Conservation (phyloP, 2,797 vertebrate species). For the Tragopan temminckii region DNA sequence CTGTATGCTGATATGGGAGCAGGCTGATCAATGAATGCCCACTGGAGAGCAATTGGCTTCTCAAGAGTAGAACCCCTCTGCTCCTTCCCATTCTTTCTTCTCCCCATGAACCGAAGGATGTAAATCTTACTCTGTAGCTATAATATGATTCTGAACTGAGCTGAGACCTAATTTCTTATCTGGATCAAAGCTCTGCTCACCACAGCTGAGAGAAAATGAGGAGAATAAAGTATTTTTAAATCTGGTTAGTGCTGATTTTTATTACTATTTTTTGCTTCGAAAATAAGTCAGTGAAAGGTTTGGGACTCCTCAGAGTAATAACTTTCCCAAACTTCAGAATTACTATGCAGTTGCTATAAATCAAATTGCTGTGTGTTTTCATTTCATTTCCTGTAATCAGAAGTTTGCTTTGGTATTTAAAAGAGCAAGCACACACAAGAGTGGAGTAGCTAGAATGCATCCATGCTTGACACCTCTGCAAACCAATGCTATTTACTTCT, state of each 20-base stretch:
- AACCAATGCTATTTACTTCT: background rate
- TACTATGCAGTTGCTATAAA: conserved; percentile 24
- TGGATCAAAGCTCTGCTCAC: conserved; percentile 12
- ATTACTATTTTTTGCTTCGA: conserved; percentile 1
- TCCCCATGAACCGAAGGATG: background rate
- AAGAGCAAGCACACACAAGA: background rate
- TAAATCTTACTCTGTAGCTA: conserved; percentile 7
- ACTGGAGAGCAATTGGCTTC: background rate
- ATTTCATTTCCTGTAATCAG: conserved; percentile 44
- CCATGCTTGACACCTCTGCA: background rate
- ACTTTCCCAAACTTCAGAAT: conserved; percentile 31
- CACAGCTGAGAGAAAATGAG: background rate
- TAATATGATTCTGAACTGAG: background rate
- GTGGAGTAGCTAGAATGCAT: background rate
- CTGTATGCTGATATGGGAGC: background rate
- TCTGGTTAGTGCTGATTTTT: conserved; percentile 14
- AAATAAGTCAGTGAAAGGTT: conserved; percentile 16
- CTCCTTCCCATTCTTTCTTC: background rate
- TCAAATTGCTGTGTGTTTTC: conserved; percentile 48
- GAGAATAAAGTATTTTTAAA: background rate
- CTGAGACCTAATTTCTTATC: background rate
- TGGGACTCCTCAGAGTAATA: conserved; percentile 18
- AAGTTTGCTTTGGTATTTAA: conserved; percentile 43
- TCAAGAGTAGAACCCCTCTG: background rate
- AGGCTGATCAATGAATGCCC: background rate